phyloP scores from a whole-genome alignment of 2,113 vertebrate species.

The Misgurnus mizolepis region DNA sequence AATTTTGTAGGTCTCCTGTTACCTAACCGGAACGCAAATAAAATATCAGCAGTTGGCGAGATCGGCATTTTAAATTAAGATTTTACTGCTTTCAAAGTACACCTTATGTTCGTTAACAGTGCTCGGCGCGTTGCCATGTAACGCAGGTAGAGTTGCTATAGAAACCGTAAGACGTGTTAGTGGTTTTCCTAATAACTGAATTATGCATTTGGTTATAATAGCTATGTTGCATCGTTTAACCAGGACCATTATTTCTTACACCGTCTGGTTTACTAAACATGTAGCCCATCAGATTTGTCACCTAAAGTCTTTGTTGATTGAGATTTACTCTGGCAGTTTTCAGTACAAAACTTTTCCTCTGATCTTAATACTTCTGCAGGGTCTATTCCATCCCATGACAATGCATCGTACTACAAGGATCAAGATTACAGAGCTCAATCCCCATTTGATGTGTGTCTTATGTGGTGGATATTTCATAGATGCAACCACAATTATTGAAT shows the following conservation, averaged over 20 bases:
- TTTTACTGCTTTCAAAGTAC: not conserved
- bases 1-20: not conserved
- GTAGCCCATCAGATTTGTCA: too few relatives aligned
- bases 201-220: not conserved
- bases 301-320: not conserved
- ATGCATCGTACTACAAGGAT: slow-evolving; percentile 99
- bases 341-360: not conserved
- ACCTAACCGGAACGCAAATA: not conserved
- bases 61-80: not conserved
- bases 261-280: not conserved
- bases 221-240: not conserved
- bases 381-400: slow-evolving; percentile 66
- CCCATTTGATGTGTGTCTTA: slow-evolving; percentile 97
- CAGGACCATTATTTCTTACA: not conserved
- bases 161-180: slow-evolving; percentile 73
- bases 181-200: not conserved
- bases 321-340: slow-evolving; percentile 37
- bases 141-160: slow-evolving; percentile 86
- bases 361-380: slow-evolving; percentile 13
- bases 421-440: slow-evolving; percentile 99
- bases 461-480: slow-evolving; percentile 99
- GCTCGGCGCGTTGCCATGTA: slow-evolving; percentile 43
- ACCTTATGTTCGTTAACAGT: not conserved
- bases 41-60: too few relatives aligned
- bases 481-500: slow-evolving; percentile 98